These are phyloP conservation scores for Recurvirostra avosetta DNA, from an alignment of 2,113 vertebrate genomes.

Conservation along the genomic window DNA sequence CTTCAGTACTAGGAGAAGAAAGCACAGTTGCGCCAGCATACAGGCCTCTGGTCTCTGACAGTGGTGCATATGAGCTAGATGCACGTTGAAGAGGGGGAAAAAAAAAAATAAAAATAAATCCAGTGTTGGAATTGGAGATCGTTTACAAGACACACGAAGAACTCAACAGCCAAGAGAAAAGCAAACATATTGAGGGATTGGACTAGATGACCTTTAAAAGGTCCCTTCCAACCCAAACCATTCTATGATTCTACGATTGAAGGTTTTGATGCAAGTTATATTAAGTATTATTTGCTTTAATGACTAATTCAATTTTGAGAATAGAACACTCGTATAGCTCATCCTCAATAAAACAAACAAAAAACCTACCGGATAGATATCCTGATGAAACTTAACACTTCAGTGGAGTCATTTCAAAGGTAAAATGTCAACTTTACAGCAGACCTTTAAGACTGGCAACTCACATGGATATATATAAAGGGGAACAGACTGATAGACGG, in stretches of 20 bases:
- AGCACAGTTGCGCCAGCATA: constrained; percentile 87
- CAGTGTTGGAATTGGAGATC: background rate
- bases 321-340: background rate
- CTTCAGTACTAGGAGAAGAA: constrained; percentile 94
- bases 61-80: constrained; percentile 85
- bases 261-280: background rate
- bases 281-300: background rate
- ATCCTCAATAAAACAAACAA: background rate
- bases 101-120: background rate
- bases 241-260: background rate
- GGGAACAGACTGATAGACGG: background rate
- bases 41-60: constrained; percentile 88
- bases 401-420: background rate
- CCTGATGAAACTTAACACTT: background rate
- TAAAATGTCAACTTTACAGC: background rate
- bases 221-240: background rate
- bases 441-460: background rate
- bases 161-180: background rate
- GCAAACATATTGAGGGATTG: background rate
- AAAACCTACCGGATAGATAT: background rate
- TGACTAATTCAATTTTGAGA: background rate
- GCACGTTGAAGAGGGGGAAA: background rate
- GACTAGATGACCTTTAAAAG: background rate
- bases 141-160: background rate
- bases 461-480: background rate